phyloP scores from a whole-genome alignment of 2,888 invertebrate species.

The Agonopterix alstromeriana region DNA sequence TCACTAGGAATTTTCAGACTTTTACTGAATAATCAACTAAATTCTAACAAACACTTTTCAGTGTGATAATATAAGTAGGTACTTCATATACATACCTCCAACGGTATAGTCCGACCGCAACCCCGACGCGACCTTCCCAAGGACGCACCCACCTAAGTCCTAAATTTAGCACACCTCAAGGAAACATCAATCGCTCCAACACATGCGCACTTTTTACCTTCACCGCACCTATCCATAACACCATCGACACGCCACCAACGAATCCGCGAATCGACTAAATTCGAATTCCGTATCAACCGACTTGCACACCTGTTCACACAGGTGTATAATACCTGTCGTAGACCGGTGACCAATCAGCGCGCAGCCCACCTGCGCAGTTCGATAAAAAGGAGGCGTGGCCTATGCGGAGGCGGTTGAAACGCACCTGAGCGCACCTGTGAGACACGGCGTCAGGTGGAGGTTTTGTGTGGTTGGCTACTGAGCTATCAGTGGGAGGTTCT shows the following conservation, averaged over 20 bases:
- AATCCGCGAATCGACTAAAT: constrained; percentile 22
- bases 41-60: no score
- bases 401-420: constrained; percentile 31
- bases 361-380: constrained; percentile 73
- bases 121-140: constrained; percentile 20
- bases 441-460: constrained; percentile 33
- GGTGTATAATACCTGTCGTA: constrained; percentile 44
- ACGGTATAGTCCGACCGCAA: constrained; percentile 12
- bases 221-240: constrained; percentile 9
- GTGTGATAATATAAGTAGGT: no score
- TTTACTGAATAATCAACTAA: no score
- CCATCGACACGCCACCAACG: constrained; percentile 16
- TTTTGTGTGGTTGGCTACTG: constrained; percentile 39
- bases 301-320: constrained; percentile 44
- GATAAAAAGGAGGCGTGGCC: constrained; percentile 65
- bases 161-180: constrained; percentile 73
- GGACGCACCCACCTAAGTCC: constrained; percentile 60
- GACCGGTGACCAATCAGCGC: constrained; percentile 64
- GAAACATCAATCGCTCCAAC: constrained; percentile 71
- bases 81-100: no score
- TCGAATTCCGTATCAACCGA: constrained; percentile 8
- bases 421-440: constrained; percentile 56
- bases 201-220: constrained; percentile 63
- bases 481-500: constrained; percentile 31
- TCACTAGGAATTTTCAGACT: no score